Evolutionary conservation across 1,140 invertebrate genomes (phyloP), one percentile per base, ranked within the genome.

Genomic region (Zaprionus gabonicus): DNA sequence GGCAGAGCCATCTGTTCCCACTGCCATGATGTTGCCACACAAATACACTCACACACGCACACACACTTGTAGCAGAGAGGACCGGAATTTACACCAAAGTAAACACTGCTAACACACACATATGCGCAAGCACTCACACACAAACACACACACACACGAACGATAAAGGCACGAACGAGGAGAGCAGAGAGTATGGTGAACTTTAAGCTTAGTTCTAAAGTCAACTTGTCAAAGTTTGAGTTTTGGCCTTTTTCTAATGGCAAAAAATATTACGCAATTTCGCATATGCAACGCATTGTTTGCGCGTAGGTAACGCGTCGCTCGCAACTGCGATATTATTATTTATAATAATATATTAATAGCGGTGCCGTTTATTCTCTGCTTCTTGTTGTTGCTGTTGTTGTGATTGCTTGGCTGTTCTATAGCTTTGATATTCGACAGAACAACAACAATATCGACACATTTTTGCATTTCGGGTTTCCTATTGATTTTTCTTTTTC

Each of bases 401-500:
- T 41, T 68, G 46, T 76, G 46, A 49, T 62, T 36, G 23, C 0
- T 25, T 38, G 49, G 46, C 57, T 66, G 59, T 64, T 85, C 76
- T 75, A 46, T 69, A 51, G 78, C 60, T 70, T 69, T 76, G 73
- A 77, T 68, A 65, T 74, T 58, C 62, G 76, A 68, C 69, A 59
- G 51, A 60, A 60, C 66, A 71, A 75, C 17, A 71, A 75, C 25
- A 71, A 71, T 81, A 71, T 64, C 71, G 81, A 83, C 64, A 83
- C 81, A 87, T 87, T 82, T 82, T 76, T 80, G 81, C 78, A 78
- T 76, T 83, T 57, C 76, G 41, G 67, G 73, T 34, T 65, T 27
- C 38, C 73, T 87, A 87, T 88, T 87, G 84, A 87, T 87, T 87
- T 87, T 88, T 88, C 83, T 85, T 88, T 88, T 88, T 87, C 81